Evolutionary conservation across 1,140 invertebrate species (phyloP), one percentile per base, ranked within the genome.

Genomic region (Antheraea pernyi): DNA sequence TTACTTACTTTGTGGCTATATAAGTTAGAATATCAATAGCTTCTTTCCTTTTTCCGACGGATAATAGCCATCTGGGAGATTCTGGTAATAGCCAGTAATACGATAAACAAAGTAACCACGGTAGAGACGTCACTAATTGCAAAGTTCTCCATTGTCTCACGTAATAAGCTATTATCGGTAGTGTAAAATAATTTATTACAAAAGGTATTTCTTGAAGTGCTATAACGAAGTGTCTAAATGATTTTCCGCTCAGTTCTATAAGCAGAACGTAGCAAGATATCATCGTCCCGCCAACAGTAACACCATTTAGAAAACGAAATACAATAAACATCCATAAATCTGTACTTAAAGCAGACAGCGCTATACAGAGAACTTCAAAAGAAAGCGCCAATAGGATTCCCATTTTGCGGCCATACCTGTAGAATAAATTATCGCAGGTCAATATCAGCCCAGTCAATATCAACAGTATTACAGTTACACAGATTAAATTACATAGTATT

Each of bases 81-180:
- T 91, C 89, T n/a, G 89, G 88, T 77, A 91, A 69, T n/a, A 89
- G 42, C 77, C 79, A 91, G 61, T 81, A 87, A 59, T 81, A 85
- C 10, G 80, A 68, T 53, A 83, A 42, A 0, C 84, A 78, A 61
- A 88, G 77, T 1, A 83, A n/a, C 88, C 88, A 91, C 0, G 95
- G 93, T 1, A 94, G 65, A 1, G 95, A 95, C 10, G 94, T 93
- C 0, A 93, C 93, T 22, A 96, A 85, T 73, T 95, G 95, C 7
- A 96, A 84, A 19, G 93, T 76, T 65, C 94, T 88, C 95, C 96
- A 97, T 68, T 95, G 93, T 64, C 94, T 92, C 10, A 96, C 78
- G 42, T 94, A 88, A 78, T 94, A 96, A 2, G 94, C 95, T 72
- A 95, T 92, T 0, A 93, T 91, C 3, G 95, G 91, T 0, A 96